Evolutionary conservation across 2,797 vertebrate species (phyloP).

Genomic region (Falco columbarius): DNA sequence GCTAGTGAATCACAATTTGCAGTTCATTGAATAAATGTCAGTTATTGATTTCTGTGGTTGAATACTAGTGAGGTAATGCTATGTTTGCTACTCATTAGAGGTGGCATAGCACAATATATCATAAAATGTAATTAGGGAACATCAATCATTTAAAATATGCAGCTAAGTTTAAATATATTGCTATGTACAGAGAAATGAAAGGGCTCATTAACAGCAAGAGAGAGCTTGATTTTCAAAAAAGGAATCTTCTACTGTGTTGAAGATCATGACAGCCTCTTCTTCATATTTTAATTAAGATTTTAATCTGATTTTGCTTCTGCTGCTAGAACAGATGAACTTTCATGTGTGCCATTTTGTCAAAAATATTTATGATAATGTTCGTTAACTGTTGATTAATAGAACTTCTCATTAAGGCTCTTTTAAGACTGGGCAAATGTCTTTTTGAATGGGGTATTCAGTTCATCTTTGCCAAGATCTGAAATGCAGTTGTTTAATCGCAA

Average conservation of each 20-base stretch:
- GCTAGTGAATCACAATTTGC: constrained; percentile 75
- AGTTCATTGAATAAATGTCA: constrained; percentile 77
- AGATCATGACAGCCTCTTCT: constrained; percentile 39
- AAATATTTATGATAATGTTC: constrained; percentile 36
- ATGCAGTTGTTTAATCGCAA: background rate
- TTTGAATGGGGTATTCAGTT: background rate
- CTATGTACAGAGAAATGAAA: constrained; percentile 35
- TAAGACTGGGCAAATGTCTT: background rate
- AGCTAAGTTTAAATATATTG: constrained; percentile 69
- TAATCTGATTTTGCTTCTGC: constrained; percentile 41
- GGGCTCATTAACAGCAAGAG: constrained; percentile 60
- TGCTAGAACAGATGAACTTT: constrained; percentile 31
- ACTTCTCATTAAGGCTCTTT: constrained; percentile 4
- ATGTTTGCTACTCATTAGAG: constrained; percentile 67
- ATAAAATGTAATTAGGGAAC: constrained; percentile 71
- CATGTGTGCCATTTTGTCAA: constrained; percentile 2
- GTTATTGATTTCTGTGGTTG: constrained; percentile 70
- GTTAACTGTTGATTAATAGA: constrained; percentile 25
- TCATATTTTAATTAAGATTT: constrained; percentile 64
- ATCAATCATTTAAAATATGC: constrained; percentile 61
- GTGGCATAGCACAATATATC: constrained; percentile 43
- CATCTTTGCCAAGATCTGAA: background rate
- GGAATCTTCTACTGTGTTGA: background rate
- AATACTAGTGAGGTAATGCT: constrained; percentile 58
- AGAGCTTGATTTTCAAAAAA: constrained; percentile 28